Evolutionary conservation across 2,797 vertebrate genomes (phyloP), one percentile per base, ranked within the genome.

Genomic region (Hipposideros larvatus): DNA sequence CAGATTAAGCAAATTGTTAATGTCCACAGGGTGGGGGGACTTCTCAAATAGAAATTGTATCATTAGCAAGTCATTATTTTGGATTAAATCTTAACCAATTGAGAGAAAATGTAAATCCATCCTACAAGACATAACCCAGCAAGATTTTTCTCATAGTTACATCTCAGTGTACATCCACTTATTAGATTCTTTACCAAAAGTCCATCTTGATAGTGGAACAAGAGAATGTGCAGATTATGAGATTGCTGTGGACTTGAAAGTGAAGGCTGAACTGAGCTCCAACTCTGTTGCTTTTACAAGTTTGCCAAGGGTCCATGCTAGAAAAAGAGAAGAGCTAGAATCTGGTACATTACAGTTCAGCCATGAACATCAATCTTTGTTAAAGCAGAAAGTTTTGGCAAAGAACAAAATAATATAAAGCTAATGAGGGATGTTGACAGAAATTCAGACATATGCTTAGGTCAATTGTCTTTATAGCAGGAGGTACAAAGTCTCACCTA

Each of bases 241-340:
- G 77, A 88, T 91, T 90, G 96, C 31, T 73, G 41, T 77, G 41
- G 61, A 84, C 57, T 46, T 87, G 53, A 87, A 95, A 95, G 53
- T 43, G 3, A 84, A 85, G 73, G 37, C 82, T 87, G 59, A n/a
- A 71, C 77, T 95, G 61, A 83, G 63, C 66, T 80, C 85, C 71
- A 92, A 94, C 57, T 87, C 48, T 82, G 48, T 48, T 92, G 88
- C 37, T 96, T 97, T 97, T 83, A 95, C 70, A 94, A 87, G 77
- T 68, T 94, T 89, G 63, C 80, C 57, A 87, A 90, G 71, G n/a
- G 70, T 65, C 82, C 46, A 84, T 19, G 11, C 41, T 16, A 11
- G 43, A 41, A 87, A 96, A 95, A 93, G 65, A 90, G 65, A 96
- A 95, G 59, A 96, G 65, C 68, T 70, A 92, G 82, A 94, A 95